Evolutionary conservation across 2,888 invertebrate species (phyloP), one percentile per base, ranked within the genome.

Genomic region (Allacma fusca): DNA sequence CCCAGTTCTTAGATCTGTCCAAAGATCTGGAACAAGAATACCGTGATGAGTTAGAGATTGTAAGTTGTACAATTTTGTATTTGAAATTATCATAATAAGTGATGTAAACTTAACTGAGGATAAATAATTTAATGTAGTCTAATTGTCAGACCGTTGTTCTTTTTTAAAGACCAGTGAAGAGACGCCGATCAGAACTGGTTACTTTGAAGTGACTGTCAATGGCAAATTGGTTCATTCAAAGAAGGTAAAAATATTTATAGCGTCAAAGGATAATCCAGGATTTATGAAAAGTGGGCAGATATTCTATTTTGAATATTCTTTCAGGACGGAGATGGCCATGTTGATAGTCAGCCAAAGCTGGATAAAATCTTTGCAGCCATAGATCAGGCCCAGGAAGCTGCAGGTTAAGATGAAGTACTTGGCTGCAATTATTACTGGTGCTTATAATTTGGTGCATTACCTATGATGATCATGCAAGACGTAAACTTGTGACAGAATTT

Each of bases 11-110:
- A 79, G 59, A 13, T 64, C 81, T 83, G 78, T 9, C 72, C 57
- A 80, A 82, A 79, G 80, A 79, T 40, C 80, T 83, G 79, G 83
- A 82, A 78, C 79, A 28, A 19, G n/a, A 78, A 21, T 82, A 82
- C 57, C 82, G 80, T 21, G 64, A 68, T 26, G 78, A 78, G 57
- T 73, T 83, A 26, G 78, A 79, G 40, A 78, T 82, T 21, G 83
- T 82, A 79, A 76, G 80, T 68, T 28, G 43, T 73, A 12, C 44
- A 72, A 16, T 24, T 40, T 23, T 16, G 9, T 43, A 29, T 26
- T 43, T n/a, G 59, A n/a, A n/a, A n/a, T n/a, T n/a, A n/a, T n/a
- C n/a, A n/a, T n/a, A n/a, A n/a, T n/a, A n/a, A n/a, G n/a, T n/a
- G n/a, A n/a, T n/a, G n/a, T n/a, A n/a, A n/a, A n/a, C n/a, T n/a